Conservation (phyloP, 2,888 invertebrate genomes). For the Pammene fasciana region DNA sequence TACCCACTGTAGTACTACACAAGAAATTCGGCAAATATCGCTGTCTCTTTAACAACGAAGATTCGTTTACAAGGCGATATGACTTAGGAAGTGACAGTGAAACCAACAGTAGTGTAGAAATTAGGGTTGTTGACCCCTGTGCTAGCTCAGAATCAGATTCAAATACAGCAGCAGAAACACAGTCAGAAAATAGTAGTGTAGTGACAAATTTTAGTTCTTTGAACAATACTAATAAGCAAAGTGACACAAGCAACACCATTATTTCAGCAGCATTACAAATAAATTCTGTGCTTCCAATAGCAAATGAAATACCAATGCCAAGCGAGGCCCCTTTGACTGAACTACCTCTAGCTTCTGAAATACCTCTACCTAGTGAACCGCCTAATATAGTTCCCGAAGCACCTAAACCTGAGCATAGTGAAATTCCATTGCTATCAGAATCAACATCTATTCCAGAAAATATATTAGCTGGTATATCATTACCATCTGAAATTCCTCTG, state of each 20-base stretch:
- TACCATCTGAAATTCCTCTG: conserved; percentile 20
- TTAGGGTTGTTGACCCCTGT: conserved; percentile 72
- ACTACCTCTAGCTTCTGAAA: conserved; percentile 22
- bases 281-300: conserved; percentile 16
- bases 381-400: conserved; percentile 1
- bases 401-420: background rate
- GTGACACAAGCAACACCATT: conserved; percentile 51
- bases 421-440: conserved; percentile 18
- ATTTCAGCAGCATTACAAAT: conserved; percentile 55
- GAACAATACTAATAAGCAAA: conserved; percentile 54
- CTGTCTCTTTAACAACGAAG: conserved; percentile 75
- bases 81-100: conserved; percentile 80
- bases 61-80: conserved; percentile 65
- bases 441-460: conserved; percentile 8
- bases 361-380: conserved; percentile 24
- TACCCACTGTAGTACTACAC: conserved; percentile 71
- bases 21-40: conserved; percentile 84
- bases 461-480: conserved; percentile 12
- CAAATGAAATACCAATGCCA: conserved; percentile 16
- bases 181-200: conserved; percentile 66
- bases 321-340: conserved; percentile 5
- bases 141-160: conserved; percentile 80
- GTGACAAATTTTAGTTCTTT: conserved; percentile 60
- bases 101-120: conserved; percentile 76
- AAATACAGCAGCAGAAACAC: conserved; percentile 69